A percentile compares a stretch with the other conserved stretches of the same genome.
These are phyloP conservation scores for Sebastes matsubarae DNA, from an alignment of 2,797 vertebrate genomes.

Conservation along the genomic window DNA sequence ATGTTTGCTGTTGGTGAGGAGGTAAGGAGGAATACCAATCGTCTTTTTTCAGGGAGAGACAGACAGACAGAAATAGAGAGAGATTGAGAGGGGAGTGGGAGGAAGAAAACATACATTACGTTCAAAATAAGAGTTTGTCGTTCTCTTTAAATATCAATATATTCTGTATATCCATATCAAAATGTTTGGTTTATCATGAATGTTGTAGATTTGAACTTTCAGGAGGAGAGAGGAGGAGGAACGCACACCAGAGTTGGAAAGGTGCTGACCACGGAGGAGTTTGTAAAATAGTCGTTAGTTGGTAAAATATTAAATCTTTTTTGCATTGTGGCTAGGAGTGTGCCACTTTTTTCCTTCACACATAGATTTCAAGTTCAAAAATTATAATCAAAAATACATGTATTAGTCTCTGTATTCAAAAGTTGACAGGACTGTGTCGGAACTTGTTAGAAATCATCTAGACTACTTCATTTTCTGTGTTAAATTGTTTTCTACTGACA, in stretches of 20 bases:
- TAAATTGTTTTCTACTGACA: not conserved
- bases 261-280: too few species aligned
- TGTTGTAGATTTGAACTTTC: not conserved
- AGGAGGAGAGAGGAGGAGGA: too few species aligned
- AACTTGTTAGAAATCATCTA: not conserved
- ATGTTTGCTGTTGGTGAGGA: slow-evolving; percentile 78
- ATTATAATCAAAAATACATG: not conserved
- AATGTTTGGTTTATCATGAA: not conserved
- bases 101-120: not conserved
- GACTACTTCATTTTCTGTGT: not conserved
- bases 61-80: slow-evolving; percentile 24
- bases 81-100: slow-evolving; percentile 4
- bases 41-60: slow-evolving; percentile 33
- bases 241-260: too few species aligned
- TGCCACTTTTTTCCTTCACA: too few species aligned
- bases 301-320: too few species aligned
- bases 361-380: too few species aligned
- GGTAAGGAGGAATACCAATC: slow-evolving; percentile 75
- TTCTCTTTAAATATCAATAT: not conserved
- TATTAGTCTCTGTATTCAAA: not conserved
- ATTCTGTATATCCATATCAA: not conserved
- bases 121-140: not conserved
- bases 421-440: not conserved
- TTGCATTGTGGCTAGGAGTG: too few species aligned
- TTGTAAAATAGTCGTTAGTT: too few species aligned